These are phyloP conservation scores for Diadophis punctatus DNA, from an alignment of 2,113 vertebrate species.

Conservation along the genomic window DNA sequence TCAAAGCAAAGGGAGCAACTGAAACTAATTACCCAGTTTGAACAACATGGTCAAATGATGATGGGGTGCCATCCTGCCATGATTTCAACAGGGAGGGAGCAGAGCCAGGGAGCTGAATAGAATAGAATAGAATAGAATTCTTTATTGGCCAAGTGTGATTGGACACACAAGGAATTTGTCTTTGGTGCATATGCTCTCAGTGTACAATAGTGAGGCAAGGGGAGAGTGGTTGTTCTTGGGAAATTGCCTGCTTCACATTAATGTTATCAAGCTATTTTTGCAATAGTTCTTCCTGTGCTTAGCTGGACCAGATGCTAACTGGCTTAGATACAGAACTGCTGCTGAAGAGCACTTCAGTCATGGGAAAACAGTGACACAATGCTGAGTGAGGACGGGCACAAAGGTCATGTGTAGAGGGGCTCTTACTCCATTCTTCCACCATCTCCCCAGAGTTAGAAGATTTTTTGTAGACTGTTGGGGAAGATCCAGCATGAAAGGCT, in stretches of 20 bases:
- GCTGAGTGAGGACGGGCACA: background rate
- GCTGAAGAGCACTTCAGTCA: background rate
- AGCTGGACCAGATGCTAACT: background rate
- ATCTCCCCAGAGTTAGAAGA: background rate
- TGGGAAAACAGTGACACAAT: background rate
- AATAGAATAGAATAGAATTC: too few species aligned
- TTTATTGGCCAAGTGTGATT: too few species aligned
- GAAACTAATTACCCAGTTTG: background rate
- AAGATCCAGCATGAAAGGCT: background rate
- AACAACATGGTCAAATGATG: background rate
- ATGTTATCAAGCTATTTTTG: background rate
- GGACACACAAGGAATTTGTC: too few species aligned
- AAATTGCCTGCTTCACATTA: background rate
- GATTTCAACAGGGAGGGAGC: background rate
- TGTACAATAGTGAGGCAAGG: background rate
- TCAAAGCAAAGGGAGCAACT: background rate
- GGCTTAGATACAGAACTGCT: background rate
- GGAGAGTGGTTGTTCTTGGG: background rate
- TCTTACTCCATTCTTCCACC: background rate
- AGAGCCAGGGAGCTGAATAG: background rate
- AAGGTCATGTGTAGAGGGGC: background rate
- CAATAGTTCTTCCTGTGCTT: background rate
- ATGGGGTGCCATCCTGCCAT: background rate
- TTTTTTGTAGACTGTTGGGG: background rate
- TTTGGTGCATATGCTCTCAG: too few species aligned